Evolutionary conservation across 2,113 vertebrate species (phyloP), one percentile per base, ranked within the genome.

Genomic region (Manacus vitellinus): DNA sequence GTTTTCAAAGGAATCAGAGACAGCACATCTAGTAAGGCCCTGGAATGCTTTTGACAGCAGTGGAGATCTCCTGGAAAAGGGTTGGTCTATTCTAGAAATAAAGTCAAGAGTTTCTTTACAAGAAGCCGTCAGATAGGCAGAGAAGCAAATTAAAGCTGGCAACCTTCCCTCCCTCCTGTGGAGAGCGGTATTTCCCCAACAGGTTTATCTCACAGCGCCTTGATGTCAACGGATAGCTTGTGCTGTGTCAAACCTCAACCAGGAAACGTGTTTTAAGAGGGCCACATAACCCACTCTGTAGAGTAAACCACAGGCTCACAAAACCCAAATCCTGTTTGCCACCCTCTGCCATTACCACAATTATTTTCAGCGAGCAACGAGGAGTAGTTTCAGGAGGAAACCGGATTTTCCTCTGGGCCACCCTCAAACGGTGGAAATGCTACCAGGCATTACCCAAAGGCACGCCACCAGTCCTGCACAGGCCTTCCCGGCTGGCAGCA

Each of bases 391-490:
- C 18, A 33, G n/a, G 11, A 31, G 4, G 23, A 46, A 59, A 33
- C 2, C 1, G 12, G 6, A 4, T 35, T 61, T 66, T 44, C 31
- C 71, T 28, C 22, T 0, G 0, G 55, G 65, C 44, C 49, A 41
- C 19, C 27, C 14, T 55, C 2, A 11, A 3, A 12, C 0, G 0
- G 10, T 1, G 8, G 78, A 75, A 66, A 7, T 52, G 31, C 21
- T 5, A 3, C 30, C 1, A 5, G 12, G 24, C 6, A 33, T 9
- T 17, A 33, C 33, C 54, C 11, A 9, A 25, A 58, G 0, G 4
- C 23, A 7, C 0, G 1, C 9, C 1, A 2, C 18, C 1, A 2
- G 44, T 25, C 78, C 54, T 17, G 35, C 7, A 2, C 18, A 17
- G 16, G 22, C 49, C 14, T 0, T 4, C 37, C 7, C 0, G 22